Base-by-base conservation (phyloP, 1,140 invertebrate species). In the Scaptomyza hsui region DNA sequence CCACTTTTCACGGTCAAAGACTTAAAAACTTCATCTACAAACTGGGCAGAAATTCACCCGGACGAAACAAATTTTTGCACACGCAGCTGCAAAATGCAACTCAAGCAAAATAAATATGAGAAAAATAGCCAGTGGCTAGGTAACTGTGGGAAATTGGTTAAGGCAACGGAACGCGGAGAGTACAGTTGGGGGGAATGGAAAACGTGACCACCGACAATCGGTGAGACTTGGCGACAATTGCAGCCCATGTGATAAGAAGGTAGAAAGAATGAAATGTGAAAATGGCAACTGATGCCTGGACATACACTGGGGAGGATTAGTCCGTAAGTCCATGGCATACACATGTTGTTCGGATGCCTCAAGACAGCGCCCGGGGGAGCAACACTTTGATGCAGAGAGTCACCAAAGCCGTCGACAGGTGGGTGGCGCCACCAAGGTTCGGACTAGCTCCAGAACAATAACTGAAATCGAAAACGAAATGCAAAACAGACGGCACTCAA, bases 131-230 rank as follows among this genome's bases (percentile, higher is more conserved):
- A 32, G 16, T 19, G 13, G 21, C 9, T 24, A 1, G 24, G 13
- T 1, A 45, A 44, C 6, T 4, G 26, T 10, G n/a, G 37, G 19
- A 35, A 21, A n/a, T 3, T 32, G 29, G 29, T 24, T n/a, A n/a
- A n/a, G n/a, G n/a, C n/a, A n/a, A n/a, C n/a, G n/a, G n/a, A n/a
- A n/a, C n/a, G n/a, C n/a, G n/a, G n/a, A n/a, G n/a, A n/a, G n/a
- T n/a, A n/a, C n/a, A n/a, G n/a, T n/a, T n/a, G n/a, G 7, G 26
- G 29, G 29, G 48, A 49, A 26, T 39, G 35, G 41, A 39, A 61
- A 78, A 78, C 75, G 72, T 78, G 72, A 78, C 68, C 75, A 68
- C 2, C 47, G 72, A 59, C 39, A 60, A 51, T 37, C 53, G 72
- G 39, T 16, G 42, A n/a, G 44, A 72, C 56, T 78, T 62, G 59